A percentile compares a stretch with the other conserved stretches of the same genome.
Evolutionary conservation across 2,797 vertebrate genomes (phyloP).

Genomic region (Spinus pinus): DNA sequence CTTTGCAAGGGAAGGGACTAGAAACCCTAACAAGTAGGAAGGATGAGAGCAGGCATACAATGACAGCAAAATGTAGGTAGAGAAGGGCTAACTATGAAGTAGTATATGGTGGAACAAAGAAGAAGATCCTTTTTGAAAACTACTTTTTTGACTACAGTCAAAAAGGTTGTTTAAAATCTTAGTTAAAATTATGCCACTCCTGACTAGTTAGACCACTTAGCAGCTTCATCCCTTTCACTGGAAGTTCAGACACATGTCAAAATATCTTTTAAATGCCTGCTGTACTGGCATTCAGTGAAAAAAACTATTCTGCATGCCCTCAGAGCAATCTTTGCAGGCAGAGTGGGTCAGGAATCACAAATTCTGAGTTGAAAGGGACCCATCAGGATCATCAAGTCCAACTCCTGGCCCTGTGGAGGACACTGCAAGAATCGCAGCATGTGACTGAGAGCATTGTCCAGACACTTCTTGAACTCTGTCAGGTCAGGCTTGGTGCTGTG

Average conservation of each 20-base stretch:
- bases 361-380: neutral
- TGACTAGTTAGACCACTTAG: neutral
- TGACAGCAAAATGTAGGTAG: neutral
- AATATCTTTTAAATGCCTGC: neutral
- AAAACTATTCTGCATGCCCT: rapidly evolving
- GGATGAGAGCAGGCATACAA: neutral
- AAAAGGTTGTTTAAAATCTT: neutral
- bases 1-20: neutral
- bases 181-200: neutral
- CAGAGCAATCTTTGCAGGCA: neutral
- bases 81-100: neutral
- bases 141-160: neutral
- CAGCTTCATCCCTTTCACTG: neutral
- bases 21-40: neutral
- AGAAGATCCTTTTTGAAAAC: neutral
- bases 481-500: neutral
- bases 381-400: too few relatives aligned
- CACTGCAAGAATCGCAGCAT: neutral
- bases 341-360: neutral
- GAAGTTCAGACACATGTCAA: neutral
- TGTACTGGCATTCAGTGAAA: neutral
- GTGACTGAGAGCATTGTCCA: neutral
- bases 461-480: neutral
- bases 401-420: neutral
- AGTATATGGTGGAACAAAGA: neutral